phyloP scores from a whole-genome alignment of 2,888 invertebrate species.

The Actias luna region DNA sequence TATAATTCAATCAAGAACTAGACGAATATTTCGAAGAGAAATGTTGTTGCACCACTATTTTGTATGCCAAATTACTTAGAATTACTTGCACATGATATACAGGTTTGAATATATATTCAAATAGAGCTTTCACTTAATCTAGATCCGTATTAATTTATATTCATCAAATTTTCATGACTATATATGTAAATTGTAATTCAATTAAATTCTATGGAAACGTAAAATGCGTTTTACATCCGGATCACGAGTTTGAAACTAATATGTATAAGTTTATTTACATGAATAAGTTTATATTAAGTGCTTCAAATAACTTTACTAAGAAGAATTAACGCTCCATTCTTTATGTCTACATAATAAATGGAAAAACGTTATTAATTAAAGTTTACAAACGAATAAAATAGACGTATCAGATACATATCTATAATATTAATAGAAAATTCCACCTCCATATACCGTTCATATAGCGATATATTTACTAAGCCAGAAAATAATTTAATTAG shows the following conservation, averaged over 20 bases:
- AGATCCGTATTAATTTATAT: neutral
- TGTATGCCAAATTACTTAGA: neutral
- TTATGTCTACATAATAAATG: neutral
- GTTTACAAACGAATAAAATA: neutral
- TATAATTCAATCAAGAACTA: neutral
- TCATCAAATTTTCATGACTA: neutral
- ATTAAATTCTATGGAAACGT: too few relatives aligned
- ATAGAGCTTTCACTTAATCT: conserved; percentile 9
- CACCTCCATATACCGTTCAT: too few relatives aligned
- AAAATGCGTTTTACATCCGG: neutral
- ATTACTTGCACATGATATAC: neutral
- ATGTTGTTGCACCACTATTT: neutral
- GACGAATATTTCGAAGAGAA: neutral
- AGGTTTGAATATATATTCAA: neutral
- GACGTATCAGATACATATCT: too few relatives aligned
- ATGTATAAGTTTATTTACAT: neutral
- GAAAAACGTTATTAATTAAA: neutral
- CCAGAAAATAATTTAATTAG: too few relatives aligned
- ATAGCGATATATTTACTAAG: too few relatives aligned
- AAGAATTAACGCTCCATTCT: neutral
- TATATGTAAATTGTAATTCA: too few relatives aligned
- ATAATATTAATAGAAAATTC: too few relatives aligned
- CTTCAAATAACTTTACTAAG: neutral
- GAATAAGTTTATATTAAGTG: neutral
- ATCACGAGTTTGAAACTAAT: neutral